These are phyloP conservation scores for Cantharis flavilabris DNA, from an alignment of 2,888 invertebrate species.

Conservation along the genomic window DNA sequence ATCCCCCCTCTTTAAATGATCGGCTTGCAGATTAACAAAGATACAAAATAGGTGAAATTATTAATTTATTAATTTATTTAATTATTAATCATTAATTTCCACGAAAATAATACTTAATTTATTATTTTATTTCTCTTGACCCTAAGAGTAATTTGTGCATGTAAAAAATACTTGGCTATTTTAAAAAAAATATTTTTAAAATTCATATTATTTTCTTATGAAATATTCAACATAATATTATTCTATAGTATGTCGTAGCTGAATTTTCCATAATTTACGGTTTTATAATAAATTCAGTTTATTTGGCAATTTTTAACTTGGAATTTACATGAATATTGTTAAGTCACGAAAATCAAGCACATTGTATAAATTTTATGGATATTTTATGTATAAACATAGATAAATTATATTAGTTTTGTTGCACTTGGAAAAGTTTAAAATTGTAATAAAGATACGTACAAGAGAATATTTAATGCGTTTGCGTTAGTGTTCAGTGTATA, in stretches of 20 bases:
- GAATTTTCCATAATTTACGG: neutral
- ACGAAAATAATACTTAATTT: no score
- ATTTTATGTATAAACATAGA: neutral
- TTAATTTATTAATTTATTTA: no score
- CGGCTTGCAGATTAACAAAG: no score
- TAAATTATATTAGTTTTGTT: neutral
- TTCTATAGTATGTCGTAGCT: neutral
- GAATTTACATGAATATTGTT: neutral
- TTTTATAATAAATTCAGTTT: neutral
- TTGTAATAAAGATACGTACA: neutral
- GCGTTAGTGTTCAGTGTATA: neutral
- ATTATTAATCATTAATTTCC: no score
- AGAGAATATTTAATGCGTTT: neutral
- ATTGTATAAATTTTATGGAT: neutral
- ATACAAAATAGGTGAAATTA: no score
- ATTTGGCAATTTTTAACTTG: neutral
- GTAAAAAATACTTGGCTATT: neutral
- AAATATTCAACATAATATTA: neutral
- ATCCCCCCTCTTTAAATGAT: no score
- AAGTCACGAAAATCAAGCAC: neutral
- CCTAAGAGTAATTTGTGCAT: no score
- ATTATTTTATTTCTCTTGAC: no score
- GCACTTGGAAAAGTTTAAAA: neutral
- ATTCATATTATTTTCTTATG: neutral
- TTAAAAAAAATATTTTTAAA: neutral